These are phyloP conservation scores for Saccostrea echinata DNA, from an alignment of 1,140 invertebrate genomes.

Conservation along the genomic window DNA sequence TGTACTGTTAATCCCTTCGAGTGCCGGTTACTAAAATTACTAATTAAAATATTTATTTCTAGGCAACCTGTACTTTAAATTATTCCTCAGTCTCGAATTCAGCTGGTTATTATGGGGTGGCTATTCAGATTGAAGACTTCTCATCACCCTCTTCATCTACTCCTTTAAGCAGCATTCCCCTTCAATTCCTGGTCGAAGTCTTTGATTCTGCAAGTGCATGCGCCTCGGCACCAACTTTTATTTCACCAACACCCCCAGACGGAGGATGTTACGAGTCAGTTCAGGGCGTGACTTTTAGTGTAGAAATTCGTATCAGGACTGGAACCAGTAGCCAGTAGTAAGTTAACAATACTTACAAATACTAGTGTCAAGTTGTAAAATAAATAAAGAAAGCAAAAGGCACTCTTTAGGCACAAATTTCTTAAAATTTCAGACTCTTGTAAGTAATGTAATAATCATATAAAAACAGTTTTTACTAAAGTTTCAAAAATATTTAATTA, in stretches of 20 bases:
- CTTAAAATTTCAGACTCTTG: too few species aligned
- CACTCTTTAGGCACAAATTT: too few species aligned
- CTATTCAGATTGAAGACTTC: slow-evolving; percentile 50
- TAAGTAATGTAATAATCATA: too few species aligned
- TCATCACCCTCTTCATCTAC: not conserved
- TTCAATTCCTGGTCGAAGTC: slow-evolving; percentile 42
- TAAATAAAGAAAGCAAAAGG: too few species aligned
- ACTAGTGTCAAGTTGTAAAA: too few species aligned
- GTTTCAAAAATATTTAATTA: too few species aligned
- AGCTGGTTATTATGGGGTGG: slow-evolving; percentile 36
- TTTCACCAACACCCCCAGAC: slow-evolving; percentile 23
- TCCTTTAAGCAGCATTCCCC: slow-evolving; percentile 42
- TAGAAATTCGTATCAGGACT: not conserved
- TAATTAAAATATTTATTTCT: not conserved
- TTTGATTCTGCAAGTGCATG: slow-evolving; percentile 13
- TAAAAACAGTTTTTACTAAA: too few species aligned
- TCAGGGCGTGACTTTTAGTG: too few species aligned
- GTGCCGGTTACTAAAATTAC: too few species aligned
- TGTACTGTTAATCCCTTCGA: too few species aligned
- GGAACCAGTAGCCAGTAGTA: not conserved
- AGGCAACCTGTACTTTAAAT: not conserved
- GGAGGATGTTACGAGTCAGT: slow-evolving; percentile 39
- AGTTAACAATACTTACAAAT: too few species aligned
- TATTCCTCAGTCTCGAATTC: not conserved
- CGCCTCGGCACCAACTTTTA: slow-evolving; percentile 33